Base-by-base conservation (phyloP, 1,140 invertebrate genomes). In the Microplitis mediator region DNA sequence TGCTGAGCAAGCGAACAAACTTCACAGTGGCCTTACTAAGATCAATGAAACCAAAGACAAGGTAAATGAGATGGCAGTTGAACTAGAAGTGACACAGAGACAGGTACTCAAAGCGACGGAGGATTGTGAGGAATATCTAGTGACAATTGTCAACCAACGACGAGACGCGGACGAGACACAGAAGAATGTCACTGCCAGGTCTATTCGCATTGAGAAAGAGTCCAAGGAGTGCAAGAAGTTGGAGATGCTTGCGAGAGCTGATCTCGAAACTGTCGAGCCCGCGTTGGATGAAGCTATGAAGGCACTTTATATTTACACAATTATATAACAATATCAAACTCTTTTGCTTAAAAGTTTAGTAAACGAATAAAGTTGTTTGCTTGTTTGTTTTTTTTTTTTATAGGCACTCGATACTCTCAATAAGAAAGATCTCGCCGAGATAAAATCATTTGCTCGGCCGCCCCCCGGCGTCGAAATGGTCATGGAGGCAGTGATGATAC, bases 351-450 rank as follows among this genome's bases (percentile, higher is more conserved):
- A 75, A 86, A 89, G 70, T 91, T 92, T 83, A 93, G 68, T 93
- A 95, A 14, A 39, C 68, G 69, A 35, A 36, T 58, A 61, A 64
- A 69, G 68, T 66, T 66, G 50, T 45, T 69, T 62, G 69, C 56
- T 64, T 72, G 63, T 56, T 34, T 69, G 73, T 5, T 39, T 11
- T 23, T 23, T 54, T 54, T 5, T 72, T 1, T 31, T 34, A 52
- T 77, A 93, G 91, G 93, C 94, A 60, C 82, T 95, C 69, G 93
- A 95, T 77, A 89, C 94, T 9, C 84, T 96, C 23, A 96, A 94
- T 81, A 97, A 96, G 84, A 95, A 94, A 80, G 95, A 96, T 82
- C 91, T 96, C 54, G 91, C 92, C 54, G 95, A 96, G 88, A 94
- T 97, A 67, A 95, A 95, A 83, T 95, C 94, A 0, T 97, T 96